Evolutionary conservation across 1,140 invertebrate species (phyloP).

Genomic region (Bathynomus jamesi): DNA sequence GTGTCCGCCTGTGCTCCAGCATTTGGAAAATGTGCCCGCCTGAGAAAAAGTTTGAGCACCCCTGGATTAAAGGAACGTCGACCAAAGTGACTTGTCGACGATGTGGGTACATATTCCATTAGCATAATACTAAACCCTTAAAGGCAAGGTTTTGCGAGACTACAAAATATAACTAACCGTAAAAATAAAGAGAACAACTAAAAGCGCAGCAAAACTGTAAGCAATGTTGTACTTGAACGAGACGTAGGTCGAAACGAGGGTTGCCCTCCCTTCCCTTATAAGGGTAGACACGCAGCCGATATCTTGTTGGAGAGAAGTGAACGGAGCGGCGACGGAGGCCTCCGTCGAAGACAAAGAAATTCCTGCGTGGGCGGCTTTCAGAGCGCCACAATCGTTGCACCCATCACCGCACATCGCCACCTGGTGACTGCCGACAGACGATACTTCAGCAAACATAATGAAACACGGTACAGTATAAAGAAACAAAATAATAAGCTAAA

Average conservation of each 20-base stretch:
- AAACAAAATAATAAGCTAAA: neutral
- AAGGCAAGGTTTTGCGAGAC: too few species aligned
- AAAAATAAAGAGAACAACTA: constrained; percentile 42
- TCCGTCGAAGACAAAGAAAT: constrained; percentile 50
- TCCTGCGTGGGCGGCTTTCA: constrained; percentile 50
- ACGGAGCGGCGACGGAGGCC: constrained; percentile 55
- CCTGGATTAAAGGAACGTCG: too few species aligned
- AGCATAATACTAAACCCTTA: too few species aligned
- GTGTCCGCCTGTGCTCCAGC: too few species aligned
- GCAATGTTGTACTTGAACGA: constrained; percentile 56
- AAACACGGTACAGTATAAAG: neutral
- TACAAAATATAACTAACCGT: constrained; percentile 16
- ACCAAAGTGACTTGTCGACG: too few species aligned
- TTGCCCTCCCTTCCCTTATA: constrained; percentile 50
- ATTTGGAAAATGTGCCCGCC: too few species aligned
- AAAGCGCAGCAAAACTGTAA: constrained; percentile 52
- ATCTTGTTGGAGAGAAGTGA: constrained; percentile 50
- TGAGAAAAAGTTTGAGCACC: too few species aligned
- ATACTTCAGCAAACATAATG: neutral
- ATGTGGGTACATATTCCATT: too few species aligned
- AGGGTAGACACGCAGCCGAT: constrained; percentile 51
- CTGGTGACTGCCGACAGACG: constrained; percentile 34
- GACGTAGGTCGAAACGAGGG: constrained; percentile 53
- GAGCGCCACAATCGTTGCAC: constrained; percentile 54
- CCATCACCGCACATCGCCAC: constrained; percentile 58